These are phyloP conservation scores for Poliocrania exsul DNA, from an alignment of 2,797 vertebrate genomes.

Conservation along the genomic window DNA sequence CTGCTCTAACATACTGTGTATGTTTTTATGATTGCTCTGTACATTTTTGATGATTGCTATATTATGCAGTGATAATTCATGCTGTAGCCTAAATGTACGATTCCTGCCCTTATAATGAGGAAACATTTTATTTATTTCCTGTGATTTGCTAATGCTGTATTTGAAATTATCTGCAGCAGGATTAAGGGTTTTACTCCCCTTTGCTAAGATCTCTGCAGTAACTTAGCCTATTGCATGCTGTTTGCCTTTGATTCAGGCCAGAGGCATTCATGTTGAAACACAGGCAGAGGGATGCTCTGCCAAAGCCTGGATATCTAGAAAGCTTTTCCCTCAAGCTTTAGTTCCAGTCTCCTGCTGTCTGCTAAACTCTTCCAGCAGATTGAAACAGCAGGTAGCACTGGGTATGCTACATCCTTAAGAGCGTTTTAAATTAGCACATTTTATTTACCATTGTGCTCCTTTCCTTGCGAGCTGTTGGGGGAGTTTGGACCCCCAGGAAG, in stretches of 20 bases:
- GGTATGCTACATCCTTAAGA: conserved; percentile 61
- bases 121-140: conserved; percentile 12
- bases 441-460: conserved; percentile 50
- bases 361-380: conserved; percentile 66
- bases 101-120: conserved; percentile 6
- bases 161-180: background rate
- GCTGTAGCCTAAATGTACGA: conserved; percentile 5
- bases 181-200: conserved; percentile 20
- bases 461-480: background rate
- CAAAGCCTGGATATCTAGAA: conserved; percentile 49
- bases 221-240: conserved; percentile 3
- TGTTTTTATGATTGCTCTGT: conserved; percentile 38
- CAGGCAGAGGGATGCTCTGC: background rate
- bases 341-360: conserved; percentile 56
- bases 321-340: conserved; percentile 53
- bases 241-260: conserved; percentile 46
- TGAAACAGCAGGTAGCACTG: conserved; percentile 59
- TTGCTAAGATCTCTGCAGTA: conserved; percentile 22
- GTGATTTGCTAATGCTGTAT: background rate
- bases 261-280: conserved; percentile 24
- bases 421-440: conserved; percentile 64
- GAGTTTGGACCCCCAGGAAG: background rate
- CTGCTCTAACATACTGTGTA: conserved; percentile 27
- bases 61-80: conserved; percentile 63
- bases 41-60: conserved; percentile 17